Evolutionary conservation across 1,140 invertebrate genomes (phyloP).

Genomic region (Pissodes strobi): DNA sequence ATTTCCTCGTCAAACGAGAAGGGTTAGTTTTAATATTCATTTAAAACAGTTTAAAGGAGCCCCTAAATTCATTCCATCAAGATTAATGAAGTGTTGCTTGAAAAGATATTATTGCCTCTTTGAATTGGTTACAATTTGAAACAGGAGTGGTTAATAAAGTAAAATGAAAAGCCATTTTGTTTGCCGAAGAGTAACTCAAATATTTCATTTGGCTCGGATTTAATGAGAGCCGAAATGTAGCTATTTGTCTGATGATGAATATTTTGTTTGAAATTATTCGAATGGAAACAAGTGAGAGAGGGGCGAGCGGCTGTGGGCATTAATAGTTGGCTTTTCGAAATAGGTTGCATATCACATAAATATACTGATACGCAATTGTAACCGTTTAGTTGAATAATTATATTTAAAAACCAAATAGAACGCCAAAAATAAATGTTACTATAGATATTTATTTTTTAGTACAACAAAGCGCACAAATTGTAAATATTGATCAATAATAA

Average conservation of each 20-base stretch:
- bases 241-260: constrained; percentile 13
- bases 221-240: constrained; percentile 16
- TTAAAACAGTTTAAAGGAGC: constrained; percentile 1
- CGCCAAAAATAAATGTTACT: too few relatives aligned
- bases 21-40: constrained; percentile 28
- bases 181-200: constrained; percentile 14
- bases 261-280: constrained; percentile 2
- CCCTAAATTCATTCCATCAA: constrained; percentile 15
- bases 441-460: too few relatives aligned
- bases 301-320: background rate
- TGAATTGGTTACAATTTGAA: constrained; percentile 29
- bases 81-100: constrained; percentile 29
- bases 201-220: constrained; percentile 18
- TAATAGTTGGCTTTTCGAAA: background rate
- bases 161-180: constrained; percentile 26
- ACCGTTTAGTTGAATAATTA: too few relatives aligned
- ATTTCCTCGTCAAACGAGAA: background rate
- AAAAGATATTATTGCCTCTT: constrained; percentile 32
- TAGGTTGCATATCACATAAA: too few relatives aligned
- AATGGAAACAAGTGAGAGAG: background rate
- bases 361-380: too few relatives aligned
- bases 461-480: too few relatives aligned
- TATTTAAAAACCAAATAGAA: too few relatives aligned
- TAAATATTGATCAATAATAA: too few relatives aligned
- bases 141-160: constrained; percentile 30